Conservation (phyloP, 37 sponge, comb jelly and placozoan genomes). For the Bolinopsis microptera region DNA sequence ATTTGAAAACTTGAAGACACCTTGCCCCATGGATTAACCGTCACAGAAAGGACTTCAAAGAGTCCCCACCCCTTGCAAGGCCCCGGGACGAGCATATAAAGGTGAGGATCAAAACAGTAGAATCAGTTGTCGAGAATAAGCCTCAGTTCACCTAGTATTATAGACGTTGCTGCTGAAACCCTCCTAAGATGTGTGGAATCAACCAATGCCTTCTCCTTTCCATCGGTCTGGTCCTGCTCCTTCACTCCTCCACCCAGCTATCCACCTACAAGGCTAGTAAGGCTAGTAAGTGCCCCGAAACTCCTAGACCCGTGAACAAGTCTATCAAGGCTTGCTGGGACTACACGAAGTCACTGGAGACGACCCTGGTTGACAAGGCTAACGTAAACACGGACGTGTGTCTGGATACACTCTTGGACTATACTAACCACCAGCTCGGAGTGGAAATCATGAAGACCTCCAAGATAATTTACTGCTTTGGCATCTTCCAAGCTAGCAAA, state of each 20-base stretch:
- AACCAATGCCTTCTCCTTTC: neutral
- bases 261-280: neutral
- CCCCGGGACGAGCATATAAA: no score
- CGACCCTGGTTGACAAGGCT: neutral
- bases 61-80: no score
- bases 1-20: no score
- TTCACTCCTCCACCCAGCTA: neutral
- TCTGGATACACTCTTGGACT: neutral
- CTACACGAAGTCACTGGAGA: neutral
- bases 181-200: neutral
- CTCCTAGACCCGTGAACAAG: neutral
- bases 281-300: neutral
- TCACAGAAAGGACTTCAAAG: no score
- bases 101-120: no score
- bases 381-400: neutral
- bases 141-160: no score
- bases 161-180: no score
- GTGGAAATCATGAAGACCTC: neutral
- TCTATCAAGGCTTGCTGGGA: neutral
- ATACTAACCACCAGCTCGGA: neutral
- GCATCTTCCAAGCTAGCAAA: neutral
- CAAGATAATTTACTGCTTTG: neutral
- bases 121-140: no score
- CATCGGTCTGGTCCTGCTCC: neutral
- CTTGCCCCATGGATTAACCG: no score